A percentile compares a stretch with the other conserved stretches of the same genome.
Evolutionary conservation across 2,888 invertebrate genomes (phyloP).

Genomic region (Luperina testacea): DNA sequence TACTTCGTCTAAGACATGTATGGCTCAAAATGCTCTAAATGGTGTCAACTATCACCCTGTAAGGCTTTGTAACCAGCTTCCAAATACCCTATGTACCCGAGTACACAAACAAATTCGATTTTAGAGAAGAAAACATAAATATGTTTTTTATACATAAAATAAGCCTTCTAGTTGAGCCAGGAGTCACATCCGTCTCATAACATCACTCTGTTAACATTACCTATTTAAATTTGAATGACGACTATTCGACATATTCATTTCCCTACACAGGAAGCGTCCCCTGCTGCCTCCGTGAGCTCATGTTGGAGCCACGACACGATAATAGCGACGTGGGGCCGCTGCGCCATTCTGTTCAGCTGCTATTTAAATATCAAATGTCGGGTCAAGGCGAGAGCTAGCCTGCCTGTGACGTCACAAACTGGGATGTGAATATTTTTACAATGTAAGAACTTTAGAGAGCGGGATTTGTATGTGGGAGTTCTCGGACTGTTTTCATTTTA

Average conservation of each 20-base stretch:
- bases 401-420: not conserved
- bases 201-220: not conserved
- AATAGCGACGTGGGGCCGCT: not conserved
- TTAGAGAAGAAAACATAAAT: not conserved
- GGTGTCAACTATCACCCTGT: too few species aligned
- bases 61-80: too few species aligned
- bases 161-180: not conserved
- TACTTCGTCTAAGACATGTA: too few species aligned
- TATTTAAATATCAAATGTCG: constrained; percentile 32
- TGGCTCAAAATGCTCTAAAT: too few species aligned
- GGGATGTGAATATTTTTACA: not conserved
- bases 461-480: not conserved
- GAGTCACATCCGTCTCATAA: not conserved
- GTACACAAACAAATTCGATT: not conserved
- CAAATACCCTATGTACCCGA: not conserved
- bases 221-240: constrained; percentile 10
- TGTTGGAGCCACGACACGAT: not conserved
- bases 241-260: constrained; percentile 37
- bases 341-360: constrained; percentile 18
- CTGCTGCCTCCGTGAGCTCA: not conserved
- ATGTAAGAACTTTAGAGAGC: not conserved
- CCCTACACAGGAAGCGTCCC: constrained; percentile 23
- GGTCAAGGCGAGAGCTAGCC: constrained; percentile 3
- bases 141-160: not conserved
- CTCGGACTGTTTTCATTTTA: not conserved